These are phyloP conservation scores for Ylistrum balloti DNA, from an alignment of 1,140 invertebrate genomes.

Conservation along the genomic window DNA sequence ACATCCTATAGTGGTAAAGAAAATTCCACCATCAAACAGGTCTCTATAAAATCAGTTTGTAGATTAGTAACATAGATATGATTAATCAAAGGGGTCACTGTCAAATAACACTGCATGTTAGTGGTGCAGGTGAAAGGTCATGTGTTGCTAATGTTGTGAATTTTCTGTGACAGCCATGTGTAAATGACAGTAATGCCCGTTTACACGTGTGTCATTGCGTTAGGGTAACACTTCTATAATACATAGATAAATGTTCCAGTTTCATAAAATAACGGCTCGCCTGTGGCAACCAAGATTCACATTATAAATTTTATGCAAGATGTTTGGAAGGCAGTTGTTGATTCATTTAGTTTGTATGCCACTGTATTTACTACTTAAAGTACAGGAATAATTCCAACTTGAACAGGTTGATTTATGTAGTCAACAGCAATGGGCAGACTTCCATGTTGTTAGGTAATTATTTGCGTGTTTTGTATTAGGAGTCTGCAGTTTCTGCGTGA, in stretches of 20 bases:
- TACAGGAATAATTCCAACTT: not conserved
- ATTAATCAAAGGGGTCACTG: not conserved
- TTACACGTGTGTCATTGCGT: not conserved
- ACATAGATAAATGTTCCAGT: not conserved
- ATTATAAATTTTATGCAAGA: not conserved
- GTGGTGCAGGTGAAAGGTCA: not conserved
- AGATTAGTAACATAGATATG: not conserved
- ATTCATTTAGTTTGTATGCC: not conserved
- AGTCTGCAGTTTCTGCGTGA: not conserved
- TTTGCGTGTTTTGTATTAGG: not conserved
- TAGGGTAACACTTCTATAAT: not conserved
- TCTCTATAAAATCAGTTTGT: not conserved
- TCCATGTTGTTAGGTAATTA: not conserved
- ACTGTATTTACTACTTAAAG: not conserved
- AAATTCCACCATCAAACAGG: not conserved
- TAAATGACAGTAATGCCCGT: not conserved
- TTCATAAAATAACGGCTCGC: not conserved
- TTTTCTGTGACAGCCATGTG: not conserved
- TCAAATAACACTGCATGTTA: not conserved
- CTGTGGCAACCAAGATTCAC: no score
- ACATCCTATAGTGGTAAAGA: not conserved
- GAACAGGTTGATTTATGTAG: not conserved
- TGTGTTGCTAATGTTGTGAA: not conserved
- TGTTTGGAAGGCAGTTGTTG: not conserved
- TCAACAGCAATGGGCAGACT: not conserved